Conservation (phyloP, 2,888 invertebrate species). For the Orthosia gothica region DNA sequence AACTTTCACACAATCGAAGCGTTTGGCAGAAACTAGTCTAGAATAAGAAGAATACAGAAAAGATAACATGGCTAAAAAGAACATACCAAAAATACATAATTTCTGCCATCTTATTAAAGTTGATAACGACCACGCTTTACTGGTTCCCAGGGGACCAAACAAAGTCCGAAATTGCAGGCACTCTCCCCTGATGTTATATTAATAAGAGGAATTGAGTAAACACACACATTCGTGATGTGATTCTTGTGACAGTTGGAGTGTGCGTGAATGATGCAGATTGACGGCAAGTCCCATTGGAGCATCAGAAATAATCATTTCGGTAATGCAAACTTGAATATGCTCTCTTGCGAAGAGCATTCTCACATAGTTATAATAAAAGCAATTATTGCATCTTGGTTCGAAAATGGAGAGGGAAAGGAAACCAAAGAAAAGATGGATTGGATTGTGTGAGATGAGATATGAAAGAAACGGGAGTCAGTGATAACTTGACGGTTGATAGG, state of each 20-base stretch:
- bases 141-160: constrained; percentile 39
- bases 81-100: constrained; percentile 3
- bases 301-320: constrained; percentile 7
- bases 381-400: not conserved
- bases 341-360: not conserved
- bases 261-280: constrained; percentile 16
- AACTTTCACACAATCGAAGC: too few species aligned
- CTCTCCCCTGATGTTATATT: constrained; percentile 44
- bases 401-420: too few species aligned
- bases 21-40: not conserved
- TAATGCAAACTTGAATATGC: not conserved
- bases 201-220: constrained; percentile 46
- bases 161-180: constrained; percentile 35
- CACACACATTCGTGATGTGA: constrained; percentile 24
- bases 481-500: too few species aligned
- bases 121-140: constrained; percentile 46
- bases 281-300: constrained; percentile 1
- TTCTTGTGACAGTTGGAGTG: constrained; percentile 16
- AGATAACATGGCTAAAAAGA: constrained; percentile 1
- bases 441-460: too few species aligned
- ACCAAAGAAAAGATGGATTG: too few species aligned
- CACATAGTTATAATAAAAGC: not conserved
- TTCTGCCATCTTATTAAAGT: constrained; percentile 26
- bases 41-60: not conserved
- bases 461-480: too few species aligned